Base-by-base conservation (phyloP, 2,797 vertebrate genomes). In the Harpagifer antarcticus region DNA sequence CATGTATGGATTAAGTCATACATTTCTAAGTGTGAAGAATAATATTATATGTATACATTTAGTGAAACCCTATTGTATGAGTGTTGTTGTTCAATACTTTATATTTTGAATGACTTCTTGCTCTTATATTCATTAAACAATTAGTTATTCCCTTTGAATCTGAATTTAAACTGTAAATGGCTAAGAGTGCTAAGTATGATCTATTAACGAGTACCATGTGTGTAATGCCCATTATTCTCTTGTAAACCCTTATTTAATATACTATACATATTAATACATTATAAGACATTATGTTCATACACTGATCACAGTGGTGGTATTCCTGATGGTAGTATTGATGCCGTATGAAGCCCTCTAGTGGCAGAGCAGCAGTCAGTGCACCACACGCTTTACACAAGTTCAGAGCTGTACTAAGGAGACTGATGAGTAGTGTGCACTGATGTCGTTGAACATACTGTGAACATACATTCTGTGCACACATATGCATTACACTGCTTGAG, bases 331-430 rank as follows among this genome's bases (percentile, higher is more conserved):
- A 15, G n/a, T 44, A 31, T n/a, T 44, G 5, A 45, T 47, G 19
- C 40, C 20, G 12, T 33, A 17, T 10, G 19, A 63, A 14, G 47
- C 58, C 68, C 56, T 20, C 58, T 72, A 56, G 55, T 17, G 69
- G 79, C 45, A 14, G 15, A 64, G 49, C 27, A 55, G 48, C 8
- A 40, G 0, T 59, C 37, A 12, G 3, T 48, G 48, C 3, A 7
- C 9, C 5, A 2, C 7, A 63, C 40, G 65, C 9, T 56, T 17
- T 50, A 31, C 23, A 43, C 3, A 14, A 13, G 45, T 45, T 54
- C 40, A 37, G 3, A 2, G 6, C 3, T 9, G 4, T 40, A 13
- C 1, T 17, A 42, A 40, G 5, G 27, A 68, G 9, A 47, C 2
- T 64, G 11, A 45, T 23, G n/a, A 19, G 16, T 50, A 44, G 13